phyloP scores from a whole-genome alignment of 2,888 invertebrate genomes.

The Tetanocera ferruginea region DNA sequence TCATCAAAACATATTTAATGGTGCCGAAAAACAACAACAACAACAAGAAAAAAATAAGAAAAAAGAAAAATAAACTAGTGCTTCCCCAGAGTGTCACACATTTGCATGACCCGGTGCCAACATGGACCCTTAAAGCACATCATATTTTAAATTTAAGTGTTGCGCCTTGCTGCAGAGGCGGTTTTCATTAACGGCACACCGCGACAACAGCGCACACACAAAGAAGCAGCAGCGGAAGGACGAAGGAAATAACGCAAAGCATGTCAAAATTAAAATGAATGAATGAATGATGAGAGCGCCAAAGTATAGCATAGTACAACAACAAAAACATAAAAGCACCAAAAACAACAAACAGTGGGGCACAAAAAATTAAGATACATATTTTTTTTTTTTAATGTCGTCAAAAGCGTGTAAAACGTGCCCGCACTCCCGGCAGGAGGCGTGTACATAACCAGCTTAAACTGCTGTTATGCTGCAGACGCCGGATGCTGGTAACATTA shows the following conservation, averaged over 20 bases:
- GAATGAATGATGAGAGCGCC: neutral
- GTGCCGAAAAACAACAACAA: neutral
- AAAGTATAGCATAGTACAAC: neutral
- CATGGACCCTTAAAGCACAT: neutral
- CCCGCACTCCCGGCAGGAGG: too few species aligned
- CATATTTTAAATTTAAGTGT: slow-evolving; percentile 2
- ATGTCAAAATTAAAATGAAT: neutral
- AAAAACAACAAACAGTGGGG: neutral
- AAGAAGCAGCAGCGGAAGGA: too few species aligned
- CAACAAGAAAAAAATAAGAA: neutral
- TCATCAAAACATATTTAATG: neutral
- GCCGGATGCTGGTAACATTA: too few species aligned
- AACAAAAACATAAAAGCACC: neutral
- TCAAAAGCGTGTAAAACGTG: too few species aligned
- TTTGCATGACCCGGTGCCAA: neutral
- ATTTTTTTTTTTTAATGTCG: too few species aligned
- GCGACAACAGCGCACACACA: neutral
- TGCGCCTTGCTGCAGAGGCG: neutral
- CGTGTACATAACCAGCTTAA: too few species aligned
- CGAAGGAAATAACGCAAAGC: neutral
- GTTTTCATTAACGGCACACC: neutral
- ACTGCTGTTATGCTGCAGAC: too few species aligned
- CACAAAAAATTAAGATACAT: neutral
- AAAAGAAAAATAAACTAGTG: neutral
- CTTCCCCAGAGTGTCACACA: neutral